A percentile compares a stretch with the other conserved stretches of the same genome.
Conservation (phyloP, 2,113 vertebrate genomes). For the Cygnus atratus region DNA sequence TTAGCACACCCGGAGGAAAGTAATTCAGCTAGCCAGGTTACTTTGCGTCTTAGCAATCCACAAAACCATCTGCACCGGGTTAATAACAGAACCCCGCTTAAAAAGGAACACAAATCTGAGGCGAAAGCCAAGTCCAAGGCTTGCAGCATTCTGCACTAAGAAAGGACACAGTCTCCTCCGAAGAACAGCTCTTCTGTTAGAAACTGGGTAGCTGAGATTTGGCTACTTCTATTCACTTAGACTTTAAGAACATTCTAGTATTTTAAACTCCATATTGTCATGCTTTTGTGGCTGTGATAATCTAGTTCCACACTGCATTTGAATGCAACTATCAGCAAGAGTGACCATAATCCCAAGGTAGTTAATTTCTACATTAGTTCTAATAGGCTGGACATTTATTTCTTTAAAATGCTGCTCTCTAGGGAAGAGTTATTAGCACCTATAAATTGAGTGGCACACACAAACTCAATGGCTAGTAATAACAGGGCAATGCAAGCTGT, state of each 20-base stretch:
- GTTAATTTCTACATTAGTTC: constrained; percentile 55
- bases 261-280: background rate
- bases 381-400: constrained; percentile 54
- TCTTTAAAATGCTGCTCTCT: constrained; percentile 67
- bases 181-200: background rate
- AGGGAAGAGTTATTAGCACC: constrained; percentile 71
- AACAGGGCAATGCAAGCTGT: constrained; percentile 48
- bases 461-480: constrained; percentile 54
- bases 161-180: background rate
- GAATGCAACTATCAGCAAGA: constrained; percentile 33
- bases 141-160: background rate
- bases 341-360: constrained; percentile 1
- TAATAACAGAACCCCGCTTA: background rate
- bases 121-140: background rate
- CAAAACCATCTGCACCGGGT: background rate
- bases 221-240: background rate
- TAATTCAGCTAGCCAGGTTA: background rate
- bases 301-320: background rate
- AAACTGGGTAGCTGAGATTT: background rate
- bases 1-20: background rate
- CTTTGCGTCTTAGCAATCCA: background rate
- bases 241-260: background rate
- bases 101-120: background rate
- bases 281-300: background rate
- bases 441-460: constrained; percentile 59